Base-by-base conservation (phyloP, 2,797 vertebrate species). In the Centroberyx gerrardi region DNA sequence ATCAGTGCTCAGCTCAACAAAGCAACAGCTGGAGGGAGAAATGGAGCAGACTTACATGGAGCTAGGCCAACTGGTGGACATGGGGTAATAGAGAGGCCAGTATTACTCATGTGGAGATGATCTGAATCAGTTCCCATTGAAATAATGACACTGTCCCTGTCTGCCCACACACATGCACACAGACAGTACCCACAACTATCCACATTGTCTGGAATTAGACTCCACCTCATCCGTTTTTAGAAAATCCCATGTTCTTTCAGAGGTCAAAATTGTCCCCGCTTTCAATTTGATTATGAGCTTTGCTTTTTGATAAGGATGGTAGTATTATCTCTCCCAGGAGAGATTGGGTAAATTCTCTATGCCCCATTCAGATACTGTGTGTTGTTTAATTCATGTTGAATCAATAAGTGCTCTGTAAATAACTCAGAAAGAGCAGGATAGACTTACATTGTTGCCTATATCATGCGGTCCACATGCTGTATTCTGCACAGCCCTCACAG, bases 121-220 rank as follows among this genome's bases (percentile, higher is more conserved):
- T 85, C 70, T 81, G 66, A 70, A 82, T 87, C 74, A 44, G 63
- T 80, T 80, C 62, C 33, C 36, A 44, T 56, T 58, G 27, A 82
- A 80, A 72, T 46, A 53, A 52, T n/a, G 18, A 49, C 8, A 38
- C 69, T 56, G 38, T 67, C 40, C 36, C 12, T 42, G 38, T 68
- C 31, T 78, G 72, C 70, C 60, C 55, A 56, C 74, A 49, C 67
- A 68, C 56, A 67, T 56, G 48, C 49, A 71, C 38, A 69, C 58
- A 31, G 33, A 40, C 33, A 67, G 44, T 1, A 2, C 40, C 54
- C 58, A 60, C 52, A 60, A 22, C 8, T 53, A 52, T 56, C 12
- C 36, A 36, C 46, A 66, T 46, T 29, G 0, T 59, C n/a, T 56
- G 36, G 15, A 14, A 54, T 33, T n/a, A 59, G 15, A 60, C 27